These are phyloP conservation scores for Podiceps cristatus DNA, from an alignment of 2,113 vertebrate genomes.

Conservation along the genomic window DNA sequence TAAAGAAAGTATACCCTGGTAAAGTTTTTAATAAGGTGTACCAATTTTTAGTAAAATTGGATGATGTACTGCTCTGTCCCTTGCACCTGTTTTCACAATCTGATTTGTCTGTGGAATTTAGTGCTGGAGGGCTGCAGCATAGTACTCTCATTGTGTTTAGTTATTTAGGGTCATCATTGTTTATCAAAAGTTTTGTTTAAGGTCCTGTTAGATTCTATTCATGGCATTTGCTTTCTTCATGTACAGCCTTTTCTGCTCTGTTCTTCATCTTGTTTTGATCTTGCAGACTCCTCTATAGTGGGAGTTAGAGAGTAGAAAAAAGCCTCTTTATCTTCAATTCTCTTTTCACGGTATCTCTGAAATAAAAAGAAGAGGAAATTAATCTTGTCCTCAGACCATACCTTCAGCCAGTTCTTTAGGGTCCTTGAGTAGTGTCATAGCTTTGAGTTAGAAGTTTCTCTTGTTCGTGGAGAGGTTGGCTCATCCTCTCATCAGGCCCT, in stretches of 20 bases:
- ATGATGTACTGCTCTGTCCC: neutral
- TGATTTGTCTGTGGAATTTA: neutral
- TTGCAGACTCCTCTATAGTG: neutral
- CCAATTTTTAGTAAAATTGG: neutral
- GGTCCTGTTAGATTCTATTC: neutral
- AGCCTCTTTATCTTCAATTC: neutral
- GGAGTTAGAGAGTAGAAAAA: neutral
- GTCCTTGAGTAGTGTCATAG: neutral
- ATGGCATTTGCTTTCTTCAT: neutral
- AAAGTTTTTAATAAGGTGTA: neutral
- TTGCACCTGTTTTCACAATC: neutral
- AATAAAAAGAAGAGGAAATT: constrained; percentile 16
- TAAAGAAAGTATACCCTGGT: neutral
- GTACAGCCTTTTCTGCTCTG: neutral
- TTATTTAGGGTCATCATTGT: neutral
- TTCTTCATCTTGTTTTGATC: constrained; percentile 9
- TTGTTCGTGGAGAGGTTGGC: neutral
- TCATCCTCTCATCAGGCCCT: neutral
- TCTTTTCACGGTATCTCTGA: neutral
- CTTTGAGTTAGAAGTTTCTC: constrained; percentile 25
- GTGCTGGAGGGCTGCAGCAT: neutral
- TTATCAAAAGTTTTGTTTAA: neutral
- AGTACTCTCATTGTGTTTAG: neutral
- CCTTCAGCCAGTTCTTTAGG: neutral
- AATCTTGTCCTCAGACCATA: neutral